Base-by-base conservation (phyloP, 2,888 invertebrate genomes). In the Lydus trimaculatus region DNA sequence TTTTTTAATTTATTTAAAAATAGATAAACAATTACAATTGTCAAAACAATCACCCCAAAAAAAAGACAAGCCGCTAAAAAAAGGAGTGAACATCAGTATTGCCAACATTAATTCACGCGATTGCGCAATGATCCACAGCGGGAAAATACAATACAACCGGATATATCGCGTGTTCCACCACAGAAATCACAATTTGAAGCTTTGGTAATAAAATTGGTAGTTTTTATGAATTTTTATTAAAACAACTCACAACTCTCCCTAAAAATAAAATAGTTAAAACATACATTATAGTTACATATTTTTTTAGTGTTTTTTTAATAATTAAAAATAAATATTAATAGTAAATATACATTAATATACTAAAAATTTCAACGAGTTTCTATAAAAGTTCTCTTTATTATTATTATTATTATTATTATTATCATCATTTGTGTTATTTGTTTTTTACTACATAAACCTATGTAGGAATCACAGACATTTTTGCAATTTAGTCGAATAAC, bases 1-100 rank as follows among this genome's bases (percentile, higher is more conserved):
- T 25, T 65, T 56, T 61, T 61, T 15, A 31, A 7, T 43, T 61
- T 17, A 15, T 31, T 69, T 65, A 48, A 66, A 67, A 65, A 39
- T 65, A 66, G 25, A 61, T 65, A 67, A 70, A 70, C 70, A 67
- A 70, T 67, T 61, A 13, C 20, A 60, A 48, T 64, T 69, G 69
- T 69, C 71, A 71, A 71, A 56, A 68, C 39, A 36, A 28, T 68
- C 65, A 63, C 67, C 71, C 65, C 67, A 67, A 67, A 71, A 67
- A 67, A 71, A 67, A 66, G 71, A 52, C 13, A 15, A 71, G 68
- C 71, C 67, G 68, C 71, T 64, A 48, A 28, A 52, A 52, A 23
- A 52, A 52, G 52, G 52, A 52, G 52, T 52, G 52, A 52, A 52
- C 52, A 25, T 6, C 52, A 52, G 23, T 5, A 11, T 0, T 13